Conservation (phyloP, 2,797 vertebrate species). For the Gambelia wislizenii region DNA sequence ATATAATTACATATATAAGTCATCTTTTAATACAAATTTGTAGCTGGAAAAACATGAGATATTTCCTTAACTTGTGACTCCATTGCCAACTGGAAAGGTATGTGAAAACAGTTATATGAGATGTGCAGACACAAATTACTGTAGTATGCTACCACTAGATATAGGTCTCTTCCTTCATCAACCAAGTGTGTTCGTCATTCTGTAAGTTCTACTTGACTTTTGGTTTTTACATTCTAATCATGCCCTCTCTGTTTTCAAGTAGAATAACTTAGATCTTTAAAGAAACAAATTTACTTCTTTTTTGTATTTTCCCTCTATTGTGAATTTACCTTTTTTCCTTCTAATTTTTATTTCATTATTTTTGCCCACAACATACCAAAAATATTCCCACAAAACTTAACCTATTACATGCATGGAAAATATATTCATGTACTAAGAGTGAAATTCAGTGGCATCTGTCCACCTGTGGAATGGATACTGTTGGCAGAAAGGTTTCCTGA, state of each 20-base stretch:
- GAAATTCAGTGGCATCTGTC: neutral
- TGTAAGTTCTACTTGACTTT: neutral
- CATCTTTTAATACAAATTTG: neutral
- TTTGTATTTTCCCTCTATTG: neutral
- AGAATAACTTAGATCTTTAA: too few species aligned
- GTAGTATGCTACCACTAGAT: neutral
- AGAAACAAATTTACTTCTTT: neutral
- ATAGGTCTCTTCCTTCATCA: neutral
- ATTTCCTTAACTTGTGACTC: neutral
- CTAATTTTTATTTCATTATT: neutral
- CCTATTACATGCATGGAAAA: too few species aligned
- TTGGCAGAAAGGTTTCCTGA: too few species aligned
- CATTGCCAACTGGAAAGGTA: neutral
- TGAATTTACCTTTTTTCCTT: neutral
- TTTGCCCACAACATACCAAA: neutral
- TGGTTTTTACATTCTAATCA: neutral
- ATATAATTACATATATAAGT: too few species aligned
- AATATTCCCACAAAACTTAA: neutral
- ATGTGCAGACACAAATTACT: neutral
- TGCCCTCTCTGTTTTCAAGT: neutral
- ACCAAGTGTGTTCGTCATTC: neutral
- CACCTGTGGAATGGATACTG: neutral
- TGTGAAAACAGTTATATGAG: neutral
- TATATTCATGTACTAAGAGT: neutral
- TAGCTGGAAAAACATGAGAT: neutral